Evolutionary conservation across 1,140 invertebrate genomes (phyloP), one percentile per base, ranked within the genome.

Genomic region (Brevipalpus yothersi): DNA sequence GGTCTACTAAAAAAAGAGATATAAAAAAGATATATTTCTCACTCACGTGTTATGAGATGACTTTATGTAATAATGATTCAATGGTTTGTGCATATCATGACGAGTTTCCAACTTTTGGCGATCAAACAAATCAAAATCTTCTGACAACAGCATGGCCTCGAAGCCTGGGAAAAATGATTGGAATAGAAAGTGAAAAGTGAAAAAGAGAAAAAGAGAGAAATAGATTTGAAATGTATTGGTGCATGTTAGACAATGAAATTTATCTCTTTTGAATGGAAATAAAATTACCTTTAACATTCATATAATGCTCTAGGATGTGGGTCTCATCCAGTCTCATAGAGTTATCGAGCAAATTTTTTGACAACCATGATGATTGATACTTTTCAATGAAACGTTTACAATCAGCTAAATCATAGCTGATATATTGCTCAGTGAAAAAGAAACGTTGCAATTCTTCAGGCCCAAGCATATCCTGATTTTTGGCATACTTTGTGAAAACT

Each of bases 11-110:
- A n/a, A 15, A 47, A 15, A n/a, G n/a, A 47, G 19, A 7, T 31
- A 4, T 21, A n/a, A 53, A 53, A 31, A 21, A n/a, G n/a, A n/a
- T n/a, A n/a, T n/a, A n/a, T n/a, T 31, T 21, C 4, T n/a, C 21
- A 66, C 69, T 58, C 66, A 79, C 75, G 79, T 80, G 66, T 82
- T 81, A 66, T 81, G 77, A 17, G 79, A 81, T 11, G 78, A 75
- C 10, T 77, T 73, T 49, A 82, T 79, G 66, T 75, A 82, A 66
- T 82, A 82, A 66, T 80, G 73, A 49, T 71, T 67, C 31, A 82
- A 66, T 5, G 80, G 80, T 58, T 75, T 73, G 15, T 64, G 72
- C 79, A 81, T 81, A 65, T 81, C 77, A 63, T 80, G 76, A 64
- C 73, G 75, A 13, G 79, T 71, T 13, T 60, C 65, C 43, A 64